Conservation (phyloP, 2,888 invertebrate species). For the Drosophila affinis region DNA sequence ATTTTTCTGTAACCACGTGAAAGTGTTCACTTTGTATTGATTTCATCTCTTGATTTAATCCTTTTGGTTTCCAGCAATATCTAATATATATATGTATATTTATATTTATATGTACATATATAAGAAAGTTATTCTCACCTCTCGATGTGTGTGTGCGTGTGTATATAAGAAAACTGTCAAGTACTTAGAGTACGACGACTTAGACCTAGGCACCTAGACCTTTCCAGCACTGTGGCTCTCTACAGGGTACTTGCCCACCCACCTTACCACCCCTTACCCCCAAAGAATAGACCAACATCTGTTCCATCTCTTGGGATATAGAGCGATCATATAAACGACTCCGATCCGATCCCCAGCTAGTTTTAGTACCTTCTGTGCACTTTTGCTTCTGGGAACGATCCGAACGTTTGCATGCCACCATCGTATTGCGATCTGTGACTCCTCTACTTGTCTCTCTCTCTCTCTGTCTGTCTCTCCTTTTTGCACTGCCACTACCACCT, state of each 20-base stretch:
- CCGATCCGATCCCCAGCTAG: conserved; percentile 10
- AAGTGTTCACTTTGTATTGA: conserved; percentile 50
- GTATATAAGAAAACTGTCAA: conserved; percentile 1
- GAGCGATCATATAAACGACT: conserved; percentile 8
- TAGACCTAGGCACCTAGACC: conserved; percentile 51
- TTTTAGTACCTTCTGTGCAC: conserved; percentile 25
- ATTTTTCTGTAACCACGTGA: conserved; percentile 48
- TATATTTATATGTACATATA: conserved; percentile 15
- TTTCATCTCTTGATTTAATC: conserved; percentile 33
- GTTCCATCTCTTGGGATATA: neutral
- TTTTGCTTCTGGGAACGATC: conserved; percentile 20
- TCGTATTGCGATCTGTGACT: conserved; percentile 45
- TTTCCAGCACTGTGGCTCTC: neutral
- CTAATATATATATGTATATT: conserved; percentile 33
- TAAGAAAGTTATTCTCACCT: conserved; percentile 43
- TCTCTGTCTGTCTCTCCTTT: conserved; percentile 4
- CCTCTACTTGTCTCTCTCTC: conserved; percentile 25
- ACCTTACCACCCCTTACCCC: neutral
- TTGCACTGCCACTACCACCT: conserved; percentile 37
- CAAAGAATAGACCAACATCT: neutral
- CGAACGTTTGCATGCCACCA: conserved; percentile 55
- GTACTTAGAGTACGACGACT: neutral
- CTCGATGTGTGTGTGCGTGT: conserved; percentile 61
- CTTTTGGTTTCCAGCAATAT: conserved; percentile 36
- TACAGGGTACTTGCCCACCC: neutral